Evolutionary conservation across 2,888 invertebrate species (phyloP).

Genomic region (Hypercompe scribonia): DNA sequence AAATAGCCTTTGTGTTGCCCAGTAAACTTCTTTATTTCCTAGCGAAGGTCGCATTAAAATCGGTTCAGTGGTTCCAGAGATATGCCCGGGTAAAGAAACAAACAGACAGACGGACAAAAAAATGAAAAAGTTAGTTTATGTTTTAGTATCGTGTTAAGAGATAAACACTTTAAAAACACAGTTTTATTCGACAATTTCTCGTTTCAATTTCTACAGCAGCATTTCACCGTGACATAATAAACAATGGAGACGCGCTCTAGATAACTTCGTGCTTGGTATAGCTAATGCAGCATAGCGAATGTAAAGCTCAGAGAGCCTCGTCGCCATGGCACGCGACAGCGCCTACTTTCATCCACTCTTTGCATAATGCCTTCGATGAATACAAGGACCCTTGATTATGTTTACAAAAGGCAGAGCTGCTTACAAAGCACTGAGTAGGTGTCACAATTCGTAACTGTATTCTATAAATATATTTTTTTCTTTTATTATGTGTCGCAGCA

Average conservation of each 20-base stretch:
- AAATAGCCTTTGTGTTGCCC: no score
- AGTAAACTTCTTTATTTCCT: no score
- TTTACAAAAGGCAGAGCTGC: slow-evolving; percentile 21
- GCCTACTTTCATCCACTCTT: slow-evolving; percentile 32
- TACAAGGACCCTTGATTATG: slow-evolving; percentile 36
- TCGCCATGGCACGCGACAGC: slow-evolving; percentile 38
- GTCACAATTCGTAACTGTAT: neutral
- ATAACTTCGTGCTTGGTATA: slow-evolving; percentile 51
- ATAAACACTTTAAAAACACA: no score
- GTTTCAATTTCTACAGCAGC: neutral
- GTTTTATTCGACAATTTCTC: no score
- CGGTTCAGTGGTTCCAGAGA: no score
- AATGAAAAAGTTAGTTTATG: no score
- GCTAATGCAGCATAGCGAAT: slow-evolving; percentile 64
- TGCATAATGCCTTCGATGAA: slow-evolving; percentile 25
- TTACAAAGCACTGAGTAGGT: slow-evolving; percentile 4
- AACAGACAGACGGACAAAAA: no score
- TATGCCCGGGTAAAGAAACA: no score
- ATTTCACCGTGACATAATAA: slow-evolving; percentile 7
- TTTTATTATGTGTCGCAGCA: no score
- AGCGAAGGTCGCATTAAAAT: no score
- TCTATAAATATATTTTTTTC: neutral
- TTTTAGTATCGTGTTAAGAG: no score
- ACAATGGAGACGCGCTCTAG: slow-evolving; percentile 56
- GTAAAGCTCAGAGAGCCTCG: slow-evolving; percentile 51